phyloP scores from a whole-genome alignment of 2,888 invertebrate species.

The Sialis lutaria region DNA sequence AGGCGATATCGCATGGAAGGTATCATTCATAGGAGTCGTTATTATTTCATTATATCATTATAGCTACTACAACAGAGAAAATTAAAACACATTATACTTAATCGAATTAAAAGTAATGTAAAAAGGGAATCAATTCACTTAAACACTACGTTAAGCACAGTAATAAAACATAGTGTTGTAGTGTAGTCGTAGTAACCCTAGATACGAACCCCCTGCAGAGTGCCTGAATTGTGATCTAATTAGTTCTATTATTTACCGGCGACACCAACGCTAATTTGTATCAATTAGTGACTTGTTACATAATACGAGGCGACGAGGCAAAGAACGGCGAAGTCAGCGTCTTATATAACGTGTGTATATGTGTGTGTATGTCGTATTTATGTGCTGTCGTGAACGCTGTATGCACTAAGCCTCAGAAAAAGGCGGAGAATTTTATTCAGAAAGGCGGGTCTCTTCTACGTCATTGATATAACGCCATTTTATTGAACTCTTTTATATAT shows the following conservation, averaged over 20 bases:
- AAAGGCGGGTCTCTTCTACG: not conserved
- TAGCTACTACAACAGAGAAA: too few relatives aligned
- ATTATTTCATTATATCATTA: too few relatives aligned
- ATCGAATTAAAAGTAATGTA: too few relatives aligned
- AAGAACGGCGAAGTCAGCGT: too few relatives aligned
- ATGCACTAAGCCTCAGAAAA: not conserved
- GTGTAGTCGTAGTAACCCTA: not conserved
- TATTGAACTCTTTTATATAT: not conserved
- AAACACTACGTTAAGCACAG: not conserved
- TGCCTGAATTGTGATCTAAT: constrained; percentile 17
- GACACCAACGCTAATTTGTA: constrained; percentile 23
- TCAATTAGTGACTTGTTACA: constrained; percentile 17
- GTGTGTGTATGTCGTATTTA: too few relatives aligned
- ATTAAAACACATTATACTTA: too few relatives aligned
- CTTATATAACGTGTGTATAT: too few relatives aligned
- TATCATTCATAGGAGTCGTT: too few relatives aligned
- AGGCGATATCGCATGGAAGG: too few relatives aligned
- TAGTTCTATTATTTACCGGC: constrained; percentile 22
- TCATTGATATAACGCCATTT: not conserved
- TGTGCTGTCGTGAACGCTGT: too few relatives aligned
- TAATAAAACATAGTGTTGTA: constrained; percentile 13
- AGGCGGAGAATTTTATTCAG: not conserved
- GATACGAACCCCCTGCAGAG: not conserved
- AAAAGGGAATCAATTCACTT: too few relatives aligned
- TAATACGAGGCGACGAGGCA: too few relatives aligned